Conservation (phyloP, 1,140 invertebrate genomes). For the Ips typographus region DNA sequence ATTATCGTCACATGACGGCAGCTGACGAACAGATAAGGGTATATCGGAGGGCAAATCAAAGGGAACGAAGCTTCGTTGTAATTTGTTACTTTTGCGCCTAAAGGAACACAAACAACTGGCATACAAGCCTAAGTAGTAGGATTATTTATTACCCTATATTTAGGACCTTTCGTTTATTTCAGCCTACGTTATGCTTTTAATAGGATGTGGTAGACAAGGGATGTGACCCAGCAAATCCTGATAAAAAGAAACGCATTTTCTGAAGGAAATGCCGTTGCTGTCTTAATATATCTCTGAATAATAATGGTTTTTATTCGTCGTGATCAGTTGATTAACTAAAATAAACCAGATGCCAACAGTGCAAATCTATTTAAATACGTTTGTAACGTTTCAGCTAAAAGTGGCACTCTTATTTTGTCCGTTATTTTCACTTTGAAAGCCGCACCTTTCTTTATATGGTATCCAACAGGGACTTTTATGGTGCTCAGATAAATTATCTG, state of each 20-base stretch:
- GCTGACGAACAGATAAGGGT: slow-evolving; percentile 15
- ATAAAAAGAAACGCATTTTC: too few relatives aligned
- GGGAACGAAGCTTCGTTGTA: slow-evolving; percentile 1
- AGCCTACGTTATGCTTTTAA: background rate
- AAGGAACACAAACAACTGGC: slow-evolving; percentile 26
- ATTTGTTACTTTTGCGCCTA: slow-evolving; percentile 18
- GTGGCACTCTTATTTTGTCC: too few relatives aligned
- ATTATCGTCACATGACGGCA: slow-evolving; percentile 19
- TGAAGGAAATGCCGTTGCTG: too few relatives aligned
- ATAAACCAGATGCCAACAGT: too few relatives aligned
- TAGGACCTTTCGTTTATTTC: slow-evolving; percentile 3
- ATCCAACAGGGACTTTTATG: slow-evolving; percentile 1
- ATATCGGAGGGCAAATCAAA: slow-evolving; percentile 21
- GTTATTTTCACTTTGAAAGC: background rate
- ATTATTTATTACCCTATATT: slow-evolving; percentile 21
- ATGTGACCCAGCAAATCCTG: too few relatives aligned
- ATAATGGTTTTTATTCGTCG: too few relatives aligned
- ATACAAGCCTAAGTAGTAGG: slow-evolving; percentile 5
- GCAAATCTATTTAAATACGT: too few relatives aligned
- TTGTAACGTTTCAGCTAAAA: too few relatives aligned
- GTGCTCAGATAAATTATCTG: background rate
- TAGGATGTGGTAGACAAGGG: too few relatives aligned
- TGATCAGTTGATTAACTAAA: too few relatives aligned
- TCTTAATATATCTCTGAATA: too few relatives aligned
- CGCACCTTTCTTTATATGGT: slow-evolving; percentile 3